phyloP scores from a whole-genome alignment of 2,888 invertebrate species.

The Eugnorisma glareosa region DNA sequence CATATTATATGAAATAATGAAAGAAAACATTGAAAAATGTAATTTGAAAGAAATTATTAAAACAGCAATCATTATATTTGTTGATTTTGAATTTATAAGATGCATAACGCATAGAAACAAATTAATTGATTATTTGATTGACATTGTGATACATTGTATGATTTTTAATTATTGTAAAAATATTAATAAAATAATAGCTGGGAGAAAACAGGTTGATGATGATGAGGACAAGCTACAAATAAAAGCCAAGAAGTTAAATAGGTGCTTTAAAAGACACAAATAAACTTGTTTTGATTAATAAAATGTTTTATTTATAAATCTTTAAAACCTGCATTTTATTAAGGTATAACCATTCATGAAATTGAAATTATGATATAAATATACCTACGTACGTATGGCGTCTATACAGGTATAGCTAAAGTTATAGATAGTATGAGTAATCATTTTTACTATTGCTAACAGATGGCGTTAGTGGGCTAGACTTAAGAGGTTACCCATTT shows the following conservation, averaged over 20 bases:
- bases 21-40: conserved; percentile 35
- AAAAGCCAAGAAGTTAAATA: not conserved
- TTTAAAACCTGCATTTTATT: not conserved
- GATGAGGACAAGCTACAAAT: conserved; percentile 23
- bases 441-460: not conserved
- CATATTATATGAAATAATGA: conserved; percentile 32
- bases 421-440: not conserved
- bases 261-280: conserved; percentile 15
- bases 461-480: not conserved
- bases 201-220: conserved; percentile 37
- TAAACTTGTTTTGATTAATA: not conserved
- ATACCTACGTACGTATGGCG: not conserved
- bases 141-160: conserved; percentile 15
- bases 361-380: not conserved
- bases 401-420: not conserved
- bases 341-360: not conserved
- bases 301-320: conserved; percentile 1
- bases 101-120: conserved; percentile 29
- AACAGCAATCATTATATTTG: conserved; percentile 23
- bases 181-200: conserved; percentile 28
- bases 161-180: conserved; percentile 38
- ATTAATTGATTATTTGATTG: conserved; percentile 15
- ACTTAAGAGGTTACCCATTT: not conserved
- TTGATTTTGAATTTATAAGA: conserved; percentile 40
- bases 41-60: conserved; percentile 50